These are phyloP conservation scores for Acanthurus tractus DNA, from an alignment of 2,797 vertebrate species.

Conservation along the genomic window DNA sequence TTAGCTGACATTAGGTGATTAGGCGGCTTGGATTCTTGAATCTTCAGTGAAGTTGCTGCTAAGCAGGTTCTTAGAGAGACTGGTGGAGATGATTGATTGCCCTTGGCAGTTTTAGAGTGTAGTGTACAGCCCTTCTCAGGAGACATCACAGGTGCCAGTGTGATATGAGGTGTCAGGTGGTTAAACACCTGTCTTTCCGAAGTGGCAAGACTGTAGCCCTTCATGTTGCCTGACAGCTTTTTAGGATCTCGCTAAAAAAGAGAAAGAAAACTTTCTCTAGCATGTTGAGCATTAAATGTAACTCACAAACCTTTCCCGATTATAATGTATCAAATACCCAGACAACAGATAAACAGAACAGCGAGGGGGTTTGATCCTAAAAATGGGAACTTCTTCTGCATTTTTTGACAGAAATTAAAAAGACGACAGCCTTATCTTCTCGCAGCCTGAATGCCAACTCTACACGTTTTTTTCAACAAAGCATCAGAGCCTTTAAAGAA, in stretches of 20 bases:
- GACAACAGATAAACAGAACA: too few relatives aligned
- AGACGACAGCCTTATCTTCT: not conserved
- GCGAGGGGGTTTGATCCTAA: not conserved
- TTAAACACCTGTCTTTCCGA: slow-evolving; percentile 37
- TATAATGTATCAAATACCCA: too few relatives aligned
- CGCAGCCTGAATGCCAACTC: not conserved
- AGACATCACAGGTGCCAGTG: slow-evolving; percentile 42
- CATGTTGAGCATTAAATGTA: not conserved
- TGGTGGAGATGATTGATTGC: slow-evolving; percentile 29
- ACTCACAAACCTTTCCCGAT: not conserved
- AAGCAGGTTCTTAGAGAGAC: slow-evolving; percentile 33
- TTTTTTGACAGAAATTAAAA: not conserved
- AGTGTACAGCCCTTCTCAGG: slow-evolving; percentile 17
- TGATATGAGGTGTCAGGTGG: slow-evolving; percentile 43
- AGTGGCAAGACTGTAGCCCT: slow-evolving; percentile 9
- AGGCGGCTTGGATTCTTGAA: slow-evolving; percentile 12
- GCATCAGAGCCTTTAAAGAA: too few relatives aligned
- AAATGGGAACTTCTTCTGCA: not conserved
- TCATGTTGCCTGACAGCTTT: slow-evolving; percentile 29
- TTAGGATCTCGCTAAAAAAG: not conserved
- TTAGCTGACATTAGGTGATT: not conserved
- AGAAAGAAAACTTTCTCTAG: not conserved
- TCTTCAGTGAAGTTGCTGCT: slow-evolving; percentile 30
- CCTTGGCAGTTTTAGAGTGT: slow-evolving; percentile 33
- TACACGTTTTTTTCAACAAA: too few relatives aligned